phyloP scores from a whole-genome alignment of 2,888 invertebrate species.

The Bhutanitis thaidina region DNA sequence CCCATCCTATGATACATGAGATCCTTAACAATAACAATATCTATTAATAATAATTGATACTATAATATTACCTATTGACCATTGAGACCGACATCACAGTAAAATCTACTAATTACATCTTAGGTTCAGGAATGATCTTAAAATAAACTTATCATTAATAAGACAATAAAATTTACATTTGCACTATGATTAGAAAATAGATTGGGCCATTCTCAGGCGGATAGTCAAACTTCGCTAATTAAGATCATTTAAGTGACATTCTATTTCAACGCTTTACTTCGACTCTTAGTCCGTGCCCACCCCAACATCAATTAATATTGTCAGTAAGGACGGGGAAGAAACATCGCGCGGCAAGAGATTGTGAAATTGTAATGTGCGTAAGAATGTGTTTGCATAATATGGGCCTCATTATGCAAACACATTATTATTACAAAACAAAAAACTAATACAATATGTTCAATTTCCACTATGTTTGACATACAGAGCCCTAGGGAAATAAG shows the following conservation, averaged over 20 bases:
- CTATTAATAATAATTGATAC: conserved; percentile 72
- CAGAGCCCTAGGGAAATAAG: no score
- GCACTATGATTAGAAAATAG: conserved; percentile 59
- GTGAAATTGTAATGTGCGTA: no score
- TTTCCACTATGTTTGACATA: no score
- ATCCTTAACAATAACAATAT: conserved; percentile 77
- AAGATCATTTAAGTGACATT: conserved; percentile 15
- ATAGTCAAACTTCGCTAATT: conserved; percentile 38
- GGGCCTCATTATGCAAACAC: no score
- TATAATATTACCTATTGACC: conserved; percentile 71
- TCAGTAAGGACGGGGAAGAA: conserved; percentile 7
- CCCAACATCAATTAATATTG: neutral
- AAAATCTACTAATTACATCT: conserved; percentile 71
- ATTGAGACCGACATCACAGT: conserved; percentile 78
- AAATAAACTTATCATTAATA: conserved; percentile 48
- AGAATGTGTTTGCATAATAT: no score
- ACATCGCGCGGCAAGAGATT: neutral
- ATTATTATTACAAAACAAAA: no score
- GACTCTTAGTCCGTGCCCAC: conserved; percentile 9
- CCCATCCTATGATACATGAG: conserved; percentile 72
- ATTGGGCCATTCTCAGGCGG: conserved; percentile 58
- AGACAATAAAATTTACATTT: conserved; percentile 58
- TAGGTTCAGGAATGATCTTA: conserved; percentile 79
- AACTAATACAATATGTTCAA: no score
- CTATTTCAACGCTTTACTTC: neutral